Base-by-base conservation (phyloP, 1,140 invertebrate genomes). In the Diabrotica undecimpunctata region DNA sequence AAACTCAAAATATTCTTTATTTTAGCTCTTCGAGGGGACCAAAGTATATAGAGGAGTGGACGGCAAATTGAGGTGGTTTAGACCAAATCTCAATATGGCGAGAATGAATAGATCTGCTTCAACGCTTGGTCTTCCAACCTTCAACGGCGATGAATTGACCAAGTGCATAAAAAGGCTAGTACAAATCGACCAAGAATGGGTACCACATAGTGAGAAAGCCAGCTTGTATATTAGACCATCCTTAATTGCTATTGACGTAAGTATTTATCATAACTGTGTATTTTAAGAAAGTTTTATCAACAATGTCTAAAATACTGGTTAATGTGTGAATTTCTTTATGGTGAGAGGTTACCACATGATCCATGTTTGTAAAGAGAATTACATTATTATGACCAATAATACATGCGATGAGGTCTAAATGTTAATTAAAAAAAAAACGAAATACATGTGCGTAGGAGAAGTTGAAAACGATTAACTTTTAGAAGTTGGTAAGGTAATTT, bases 151-250 rank as follows among this genome's bases (percentile, higher is more conserved):
- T 11, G 96, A 99, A 79, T 81, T 99, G 65, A 86, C 97, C 11
- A 87, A 92, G 78, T 95, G 95, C 73, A 83, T 99, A 10, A 87
- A 88, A 72, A 87, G 94, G 72, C 83, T 99, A 52, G 83, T 99
- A 56, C 85, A 87, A 74, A 91, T 99, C 65, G 98, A 99, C 77
- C 90, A 93, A 74, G 95, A 98, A 80, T 99, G 97, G 97, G 94
- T 99, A 6, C 98, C 98, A 5, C 89, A 95, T 78, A 89, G 89
- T 6, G 87, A 90, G 74, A 83, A 88, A 6, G 91, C 92, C 74
- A 96, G 95, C 75, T 83, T 99, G 6, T 99, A 99, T 77, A 90
- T 99, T 65, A 84, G 98, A 73, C 98, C 98, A 51, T 98, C 97
- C 0, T 81, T 98, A 41, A 98, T 99, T 77, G 97, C 93, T 62